Conservation (phyloP, 2,797 vertebrate genomes). For the Chanos chanos region DNA sequence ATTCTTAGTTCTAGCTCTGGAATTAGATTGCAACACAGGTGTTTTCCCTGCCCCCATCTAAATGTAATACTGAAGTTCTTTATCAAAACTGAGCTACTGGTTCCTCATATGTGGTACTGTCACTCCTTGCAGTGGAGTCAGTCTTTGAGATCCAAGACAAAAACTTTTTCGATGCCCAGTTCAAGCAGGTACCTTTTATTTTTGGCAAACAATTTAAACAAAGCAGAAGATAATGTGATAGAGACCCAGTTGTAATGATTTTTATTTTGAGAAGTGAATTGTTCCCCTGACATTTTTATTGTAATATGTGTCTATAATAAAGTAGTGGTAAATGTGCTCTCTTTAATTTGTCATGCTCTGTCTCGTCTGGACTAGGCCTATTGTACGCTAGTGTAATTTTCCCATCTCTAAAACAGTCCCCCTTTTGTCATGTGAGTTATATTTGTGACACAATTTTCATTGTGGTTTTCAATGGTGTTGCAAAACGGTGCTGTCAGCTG, state of each 20-base stretch:
- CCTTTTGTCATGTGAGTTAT: neutral
- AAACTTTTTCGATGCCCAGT: no score
- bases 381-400: neutral
- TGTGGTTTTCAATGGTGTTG: neutral
- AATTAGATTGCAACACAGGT: no score
- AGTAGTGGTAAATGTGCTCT: neutral
- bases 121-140: no score
- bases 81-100: no score
- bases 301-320: neutral
- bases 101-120: no score
- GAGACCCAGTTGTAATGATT: neutral
- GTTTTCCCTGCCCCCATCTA: no score
- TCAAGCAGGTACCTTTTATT: neutral
- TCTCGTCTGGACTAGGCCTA: neutral
- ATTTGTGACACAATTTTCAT: no score
- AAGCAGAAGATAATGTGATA: neutral
- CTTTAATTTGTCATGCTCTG: conserved; percentile 1
- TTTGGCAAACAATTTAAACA: neutral
- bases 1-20: no score
- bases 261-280: conserved; percentile 26
- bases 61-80: no score
- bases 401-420: conserved; percentile 2
- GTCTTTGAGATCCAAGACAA: no score
- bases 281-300: conserved; percentile 5
- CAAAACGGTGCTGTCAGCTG: no score